These are phyloP conservation scores for Ectobius pallidus DNA, from an alignment of 2,888 invertebrate genomes.

Conservation along the genomic window DNA sequence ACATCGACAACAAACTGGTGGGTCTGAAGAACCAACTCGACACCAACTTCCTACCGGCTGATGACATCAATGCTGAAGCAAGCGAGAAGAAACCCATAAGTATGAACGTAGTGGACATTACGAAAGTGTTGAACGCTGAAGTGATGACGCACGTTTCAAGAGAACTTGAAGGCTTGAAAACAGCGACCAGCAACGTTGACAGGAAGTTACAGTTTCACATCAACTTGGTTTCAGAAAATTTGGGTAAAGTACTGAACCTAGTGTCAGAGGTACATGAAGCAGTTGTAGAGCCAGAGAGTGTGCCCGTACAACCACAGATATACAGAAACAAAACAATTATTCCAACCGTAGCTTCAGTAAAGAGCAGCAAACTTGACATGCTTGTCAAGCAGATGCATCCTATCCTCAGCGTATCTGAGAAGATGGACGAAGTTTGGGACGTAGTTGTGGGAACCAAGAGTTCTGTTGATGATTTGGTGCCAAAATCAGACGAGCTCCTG, in stretches of 20 bases:
- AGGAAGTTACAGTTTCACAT: slow-evolving; percentile 85
- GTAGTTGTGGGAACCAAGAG: slow-evolving; percentile 88
- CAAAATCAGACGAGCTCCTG: slow-evolving; percentile 84
- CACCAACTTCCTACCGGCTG: slow-evolving; percentile 77
- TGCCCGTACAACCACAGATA: slow-evolving; percentile 40
- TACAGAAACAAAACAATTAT: slow-evolving; percentile 58
- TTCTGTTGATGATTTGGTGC: slow-evolving; percentile 83
- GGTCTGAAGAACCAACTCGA: slow-evolving; percentile 83
- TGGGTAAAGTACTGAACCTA: slow-evolving; percentile 78
- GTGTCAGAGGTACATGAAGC: slow-evolving; percentile 84
- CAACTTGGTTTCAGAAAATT: slow-evolving; percentile 80
- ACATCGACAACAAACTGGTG: slow-evolving; percentile 80
- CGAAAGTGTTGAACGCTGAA: slow-evolving; percentile 82
- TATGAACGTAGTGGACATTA: slow-evolving; percentile 81
- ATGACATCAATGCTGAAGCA: slow-evolving; percentile 85
- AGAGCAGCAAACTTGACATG: slow-evolving; percentile 78
- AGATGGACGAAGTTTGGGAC: slow-evolving; percentile 92
- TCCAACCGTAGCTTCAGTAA: slow-evolving; percentile 60
- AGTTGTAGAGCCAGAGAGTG: slow-evolving; percentile 71
- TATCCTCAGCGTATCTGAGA: slow-evolving; percentile 83
- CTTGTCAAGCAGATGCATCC: slow-evolving; percentile 83
- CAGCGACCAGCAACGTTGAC: slow-evolving; percentile 78
- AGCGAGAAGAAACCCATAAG: slow-evolving; percentile 87
- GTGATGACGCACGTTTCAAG: slow-evolving; percentile 81
- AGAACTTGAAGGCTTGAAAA: slow-evolving; percentile 78